These are phyloP conservation scores for Spodoptera littoralis DNA, from an alignment of 2,888 invertebrate genomes.

Conservation along the genomic window DNA sequence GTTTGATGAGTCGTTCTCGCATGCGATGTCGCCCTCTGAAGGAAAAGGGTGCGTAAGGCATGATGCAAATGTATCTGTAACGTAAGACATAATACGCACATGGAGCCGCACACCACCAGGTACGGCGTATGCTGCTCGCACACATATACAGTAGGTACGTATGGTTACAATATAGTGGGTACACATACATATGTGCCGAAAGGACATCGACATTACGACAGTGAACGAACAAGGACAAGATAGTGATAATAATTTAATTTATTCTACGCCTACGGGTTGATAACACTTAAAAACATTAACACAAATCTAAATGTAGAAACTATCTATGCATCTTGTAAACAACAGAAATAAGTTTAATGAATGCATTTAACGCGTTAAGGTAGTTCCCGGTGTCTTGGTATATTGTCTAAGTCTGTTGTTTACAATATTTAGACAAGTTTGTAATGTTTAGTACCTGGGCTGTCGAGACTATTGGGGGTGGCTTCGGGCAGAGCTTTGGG, in stretches of 20 bases:
- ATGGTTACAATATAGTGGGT: conserved; percentile 32
- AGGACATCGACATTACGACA: conserved; percentile 45
- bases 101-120: conserved; percentile 78
- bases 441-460: conserved; percentile 75
- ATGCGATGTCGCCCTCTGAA: conserved; percentile 94
- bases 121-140: conserved; percentile 60
- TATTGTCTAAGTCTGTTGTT: conserved; percentile 40
- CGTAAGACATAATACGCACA: conserved; percentile 88
- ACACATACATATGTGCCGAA: conserved; percentile 41
- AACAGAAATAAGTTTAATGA: conserved; percentile 27
- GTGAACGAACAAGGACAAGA: conserved; percentile 42
- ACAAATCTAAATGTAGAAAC: conserved; percentile 3
- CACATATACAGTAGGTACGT: conserved; percentile 46
- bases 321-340: conserved; percentile 48
- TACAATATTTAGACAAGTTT: conserved; percentile 39
- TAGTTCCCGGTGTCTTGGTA: too few relatives aligned
- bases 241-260: conserved; percentile 16
- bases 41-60: conserved; percentile 98
- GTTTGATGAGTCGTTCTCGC: conserved; percentile 93
- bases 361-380: too few relatives aligned
- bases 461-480: conserved; percentile 86
- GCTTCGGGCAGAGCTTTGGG: conserved; percentile 85
- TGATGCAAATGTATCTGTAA: conserved; percentile 98
- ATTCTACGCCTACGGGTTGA: conserved; percentile 46
- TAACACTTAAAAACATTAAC: conserved; percentile 37